Conservation (phyloP, 1,140 invertebrate species). For the Drosophila micromelanica region DNA sequence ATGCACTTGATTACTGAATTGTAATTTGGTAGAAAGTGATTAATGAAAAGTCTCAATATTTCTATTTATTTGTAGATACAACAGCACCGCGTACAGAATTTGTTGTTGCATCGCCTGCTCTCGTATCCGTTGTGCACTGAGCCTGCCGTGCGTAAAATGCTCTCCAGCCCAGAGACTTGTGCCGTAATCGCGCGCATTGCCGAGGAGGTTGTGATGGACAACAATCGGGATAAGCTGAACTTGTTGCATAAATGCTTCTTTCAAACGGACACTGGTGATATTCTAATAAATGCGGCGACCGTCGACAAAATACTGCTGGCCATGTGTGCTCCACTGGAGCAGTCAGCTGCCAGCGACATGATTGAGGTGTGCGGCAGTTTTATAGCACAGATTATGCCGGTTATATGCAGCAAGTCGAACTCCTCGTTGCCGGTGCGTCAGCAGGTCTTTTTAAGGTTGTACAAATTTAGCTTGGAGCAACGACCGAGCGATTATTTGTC, state of each 20-base stretch:
- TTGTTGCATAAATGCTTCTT: constrained; percentile 84
- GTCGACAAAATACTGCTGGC: constrained; percentile 85
- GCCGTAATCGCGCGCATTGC: constrained; percentile 83
- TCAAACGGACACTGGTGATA: constrained; percentile 78
- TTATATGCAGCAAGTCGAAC: constrained; percentile 79
- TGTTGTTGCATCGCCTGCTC: constrained; percentile 85
- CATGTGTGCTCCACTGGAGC: constrained; percentile 74
- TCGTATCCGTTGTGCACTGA: constrained; percentile 85
- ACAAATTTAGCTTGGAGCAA: constrained; percentile 83
- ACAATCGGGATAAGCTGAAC: constrained; percentile 83
- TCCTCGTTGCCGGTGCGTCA: constrained; percentile 72
- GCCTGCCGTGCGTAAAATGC: constrained; percentile 85
- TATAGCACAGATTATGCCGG: constrained; percentile 85
- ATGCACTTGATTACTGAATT: too few relatives aligned
- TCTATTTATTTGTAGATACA: constrained; percentile 40
- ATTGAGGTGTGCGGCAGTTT: constrained; percentile 85
- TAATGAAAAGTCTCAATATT: neutral
- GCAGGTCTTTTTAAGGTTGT: constrained; percentile 85
- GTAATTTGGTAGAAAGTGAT: too few relatives aligned
- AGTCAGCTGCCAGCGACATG: constrained; percentile 59
- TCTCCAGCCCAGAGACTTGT: constrained; percentile 81
- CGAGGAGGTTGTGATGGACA: constrained; percentile 80
- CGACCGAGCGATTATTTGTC: constrained; percentile 78
- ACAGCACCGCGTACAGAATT: constrained; percentile 63
- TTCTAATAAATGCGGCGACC: constrained; percentile 85